phyloP scores from a whole-genome alignment of 2,888 invertebrate genomes.

The Pristionchus japonicus region DNA sequence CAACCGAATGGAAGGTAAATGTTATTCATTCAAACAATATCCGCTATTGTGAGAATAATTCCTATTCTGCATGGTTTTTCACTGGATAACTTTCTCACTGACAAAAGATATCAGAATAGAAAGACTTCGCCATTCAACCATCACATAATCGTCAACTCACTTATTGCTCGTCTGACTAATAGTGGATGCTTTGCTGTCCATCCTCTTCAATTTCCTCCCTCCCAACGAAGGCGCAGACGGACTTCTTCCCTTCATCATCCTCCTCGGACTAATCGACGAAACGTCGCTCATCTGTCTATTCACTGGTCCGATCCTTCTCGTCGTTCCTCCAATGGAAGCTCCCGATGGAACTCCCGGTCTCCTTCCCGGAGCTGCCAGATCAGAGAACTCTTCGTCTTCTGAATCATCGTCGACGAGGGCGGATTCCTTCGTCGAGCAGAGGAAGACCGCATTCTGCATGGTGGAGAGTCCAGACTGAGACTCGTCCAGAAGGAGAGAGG shows the following conservation, averaged over 20 bases:
- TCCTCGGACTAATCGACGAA: neutral
- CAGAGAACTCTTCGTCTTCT: constrained; percentile 30
- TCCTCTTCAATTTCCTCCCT: constrained; percentile 36
- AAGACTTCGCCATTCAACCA: neutral
- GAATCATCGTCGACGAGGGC: constrained; percentile 11
- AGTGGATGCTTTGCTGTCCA: constrained; percentile 12
- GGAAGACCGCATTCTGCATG: constrained; percentile 28
- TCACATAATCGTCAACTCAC: neutral
- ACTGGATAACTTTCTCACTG: no score
- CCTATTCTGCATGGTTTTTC: no score
- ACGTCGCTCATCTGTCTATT: constrained; percentile 35
- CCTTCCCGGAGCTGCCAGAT: neutral
- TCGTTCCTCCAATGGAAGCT: neutral
- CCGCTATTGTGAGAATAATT: no score
- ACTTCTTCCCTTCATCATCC: constrained; percentile 39
- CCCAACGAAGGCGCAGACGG: constrained; percentile 30
- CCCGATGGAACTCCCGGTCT: neutral
- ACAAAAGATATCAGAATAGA: no score
- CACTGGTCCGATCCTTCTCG: neutral
- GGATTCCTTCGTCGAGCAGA: constrained; percentile 19
- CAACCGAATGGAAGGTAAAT: no score
- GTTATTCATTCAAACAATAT: no score
- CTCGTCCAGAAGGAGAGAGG: neutral
- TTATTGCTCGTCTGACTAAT: constrained; percentile 15
- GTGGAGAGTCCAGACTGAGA: neutral